These are phyloP conservation scores for Lepidocolaptes lacrymiger DNA, from an alignment of 2,797 vertebrate species.

Conservation along the genomic window DNA sequence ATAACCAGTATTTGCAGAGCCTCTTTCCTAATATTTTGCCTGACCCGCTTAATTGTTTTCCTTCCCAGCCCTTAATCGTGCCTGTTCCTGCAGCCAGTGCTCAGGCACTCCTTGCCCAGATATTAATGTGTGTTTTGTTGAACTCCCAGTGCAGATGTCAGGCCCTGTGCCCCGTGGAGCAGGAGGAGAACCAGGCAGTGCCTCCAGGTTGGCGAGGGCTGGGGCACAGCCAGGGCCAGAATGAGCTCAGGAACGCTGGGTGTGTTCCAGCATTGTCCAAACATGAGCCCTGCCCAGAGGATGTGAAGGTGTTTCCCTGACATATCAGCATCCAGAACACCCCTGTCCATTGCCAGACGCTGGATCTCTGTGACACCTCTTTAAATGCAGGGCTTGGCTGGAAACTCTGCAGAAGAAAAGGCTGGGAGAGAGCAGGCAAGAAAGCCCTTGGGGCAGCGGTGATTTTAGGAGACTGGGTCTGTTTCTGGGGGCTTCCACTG, in stretches of 20 bases:
- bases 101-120: neutral
- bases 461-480: rapidly evolving
- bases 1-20: neutral
- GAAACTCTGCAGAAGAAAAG: rapidly evolving
- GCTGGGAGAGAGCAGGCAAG: neutral
- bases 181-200: neutral
- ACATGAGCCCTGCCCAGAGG: neutral
- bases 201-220: neutral
- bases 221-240: neutral
- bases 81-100: neutral
- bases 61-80: neutral
- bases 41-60: neutral
- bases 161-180: neutral
- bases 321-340: rapidly evolving
- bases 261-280: neutral
- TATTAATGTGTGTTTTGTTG: neutral
- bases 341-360: rapidly evolving
- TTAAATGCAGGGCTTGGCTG: neutral
- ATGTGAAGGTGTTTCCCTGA: neutral
- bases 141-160: neutral
- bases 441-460: neutral
- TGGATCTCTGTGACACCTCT: neutral
- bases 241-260: rapidly evolving
- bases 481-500: neutral
- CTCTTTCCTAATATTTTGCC: neutral